phyloP scores from a whole-genome alignment of 1,140 invertebrate species.

The Drosophila sucinea region DNA sequence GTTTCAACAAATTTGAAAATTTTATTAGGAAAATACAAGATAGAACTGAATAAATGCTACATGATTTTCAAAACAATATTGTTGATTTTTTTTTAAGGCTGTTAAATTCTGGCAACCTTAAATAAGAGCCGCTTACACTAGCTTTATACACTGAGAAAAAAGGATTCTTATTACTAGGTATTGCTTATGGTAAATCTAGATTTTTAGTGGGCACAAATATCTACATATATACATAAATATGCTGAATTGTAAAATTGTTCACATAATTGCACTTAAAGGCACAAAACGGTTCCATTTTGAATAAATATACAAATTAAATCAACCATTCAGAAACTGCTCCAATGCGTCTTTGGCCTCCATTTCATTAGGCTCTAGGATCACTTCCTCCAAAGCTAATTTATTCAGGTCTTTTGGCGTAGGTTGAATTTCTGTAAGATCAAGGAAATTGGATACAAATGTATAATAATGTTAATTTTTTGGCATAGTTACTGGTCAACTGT shows the following conservation, averaged over 20 bases:
- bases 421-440: conserved; percentile 51
- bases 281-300: conserved; percentile 24
- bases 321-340: conserved; percentile 85
- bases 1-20: not conserved
- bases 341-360: conserved; percentile 83
- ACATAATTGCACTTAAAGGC: conserved; percentile 48
- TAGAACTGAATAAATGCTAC: not conserved
- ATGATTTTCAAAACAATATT: not conserved
- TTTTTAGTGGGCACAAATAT: conserved; percentile 1
- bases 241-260: conserved; percentile 5
- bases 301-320: conserved; percentile 14
- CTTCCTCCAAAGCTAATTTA: conserved; percentile 84
- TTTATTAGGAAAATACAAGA: not conserved
- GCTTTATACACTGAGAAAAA: not conserved
- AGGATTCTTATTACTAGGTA: not conserved
- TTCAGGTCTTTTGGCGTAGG: conserved; percentile 21
- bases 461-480: not conserved
- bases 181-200: not conserved
- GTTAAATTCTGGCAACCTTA: conserved; percentile 14
- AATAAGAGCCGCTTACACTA: not conserved
- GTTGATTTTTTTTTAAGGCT: not conserved
- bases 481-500: conserved; percentile 85
- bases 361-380: conserved; percentile 83
- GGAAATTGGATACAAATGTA: no score
- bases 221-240: conserved; percentile 3